phyloP scores from a whole-genome alignment of 2,797 vertebrate genomes.

The Harpagifer antarcticus region DNA sequence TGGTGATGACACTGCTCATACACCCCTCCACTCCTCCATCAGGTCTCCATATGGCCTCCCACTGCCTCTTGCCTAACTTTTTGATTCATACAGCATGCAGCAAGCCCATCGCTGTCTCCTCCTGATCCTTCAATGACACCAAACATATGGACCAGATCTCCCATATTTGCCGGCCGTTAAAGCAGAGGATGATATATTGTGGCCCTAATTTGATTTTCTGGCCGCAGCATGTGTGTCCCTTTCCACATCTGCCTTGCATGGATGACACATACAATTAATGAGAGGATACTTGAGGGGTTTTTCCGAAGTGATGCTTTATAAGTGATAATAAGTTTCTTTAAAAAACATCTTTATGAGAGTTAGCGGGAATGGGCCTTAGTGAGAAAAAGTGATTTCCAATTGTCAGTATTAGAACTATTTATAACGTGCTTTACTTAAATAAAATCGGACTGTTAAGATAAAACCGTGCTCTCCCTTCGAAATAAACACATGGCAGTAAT shows the following conservation, averaged over 20 bases:
- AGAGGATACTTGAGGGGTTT: conserved; percentile 36
- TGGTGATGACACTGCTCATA: conserved; percentile 59
- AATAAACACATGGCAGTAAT: conserved; percentile 65
- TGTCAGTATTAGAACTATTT: conserved; percentile 16
- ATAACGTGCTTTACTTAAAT: conserved; percentile 2
- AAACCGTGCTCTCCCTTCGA: conserved; percentile 19
- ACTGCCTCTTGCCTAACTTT: conserved; percentile 59
- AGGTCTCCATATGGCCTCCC: conserved; percentile 72
- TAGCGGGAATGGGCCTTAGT: not conserved
- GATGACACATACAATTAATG: conserved; percentile 59
- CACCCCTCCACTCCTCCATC: conserved; percentile 57
- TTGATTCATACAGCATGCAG: conserved; percentile 72
- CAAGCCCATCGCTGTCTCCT: conserved; percentile 61
- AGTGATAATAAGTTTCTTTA: conserved; percentile 31
- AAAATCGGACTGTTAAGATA: conserved; percentile 37
- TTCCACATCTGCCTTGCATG: conserved; percentile 63
- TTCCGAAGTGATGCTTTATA: conserved; percentile 37
- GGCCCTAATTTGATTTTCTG: conserved; percentile 81
- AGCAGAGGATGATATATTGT: conserved; percentile 76
- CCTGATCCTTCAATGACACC: conserved; percentile 78
- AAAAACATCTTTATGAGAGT: conserved; percentile 11
- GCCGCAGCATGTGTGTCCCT: conserved; percentile 66
- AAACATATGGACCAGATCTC: conserved; percentile 82
- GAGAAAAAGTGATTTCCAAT: conserved; percentile 19
- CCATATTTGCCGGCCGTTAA: conserved; percentile 72